A percentile compares a stretch with the other conserved stretches of the same genome.
Evolutionary conservation across 2,113 vertebrate species (phyloP).

Genomic region (Hemibagrus wyckioides): DNA sequence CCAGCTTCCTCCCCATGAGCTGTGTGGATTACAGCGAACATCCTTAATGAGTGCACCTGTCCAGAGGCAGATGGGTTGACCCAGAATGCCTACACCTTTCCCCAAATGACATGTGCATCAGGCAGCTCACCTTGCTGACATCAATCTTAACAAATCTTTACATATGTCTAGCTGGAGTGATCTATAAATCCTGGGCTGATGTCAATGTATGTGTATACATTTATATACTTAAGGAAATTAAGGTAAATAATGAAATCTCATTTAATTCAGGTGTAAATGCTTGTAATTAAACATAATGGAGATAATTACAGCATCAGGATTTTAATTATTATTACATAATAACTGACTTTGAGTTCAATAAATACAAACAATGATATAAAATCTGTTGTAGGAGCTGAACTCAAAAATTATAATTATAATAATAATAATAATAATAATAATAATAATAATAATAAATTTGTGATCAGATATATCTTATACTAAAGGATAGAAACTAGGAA

Average conservation of each 20-base stretch:
- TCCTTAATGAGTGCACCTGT: conserved; percentile 21
- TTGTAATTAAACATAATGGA: background rate
- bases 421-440: too few relatives aligned
- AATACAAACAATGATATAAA: background rate
- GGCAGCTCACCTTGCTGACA: background rate
- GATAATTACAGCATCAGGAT: background rate
- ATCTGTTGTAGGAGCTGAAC: background rate
- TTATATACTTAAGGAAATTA: background rate
- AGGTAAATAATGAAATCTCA: background rate
- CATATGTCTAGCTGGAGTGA: background rate
- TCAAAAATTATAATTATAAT: background rate
- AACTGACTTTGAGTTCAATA: background rate
- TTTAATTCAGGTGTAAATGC: background rate
- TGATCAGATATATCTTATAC: background rate
- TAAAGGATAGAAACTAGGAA: background rate
- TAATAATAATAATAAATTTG: background rate
- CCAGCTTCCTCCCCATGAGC: conserved; percentile 23
- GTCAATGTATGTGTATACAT: background rate
- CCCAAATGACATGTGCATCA: background rate
- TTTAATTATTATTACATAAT: background rate
- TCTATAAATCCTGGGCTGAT: background rate
- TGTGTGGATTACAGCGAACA: conserved; percentile 8
- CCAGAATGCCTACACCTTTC: background rate
- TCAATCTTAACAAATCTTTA: background rate
- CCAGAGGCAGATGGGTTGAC: conserved; percentile 33